Percentiles rank a stretch among this genome's conserved stretches.
These are phyloP conservation scores for Diplazon laetatorius DNA, from an alignment of 2,888 invertebrate species.

Conservation along the genomic window DNA sequence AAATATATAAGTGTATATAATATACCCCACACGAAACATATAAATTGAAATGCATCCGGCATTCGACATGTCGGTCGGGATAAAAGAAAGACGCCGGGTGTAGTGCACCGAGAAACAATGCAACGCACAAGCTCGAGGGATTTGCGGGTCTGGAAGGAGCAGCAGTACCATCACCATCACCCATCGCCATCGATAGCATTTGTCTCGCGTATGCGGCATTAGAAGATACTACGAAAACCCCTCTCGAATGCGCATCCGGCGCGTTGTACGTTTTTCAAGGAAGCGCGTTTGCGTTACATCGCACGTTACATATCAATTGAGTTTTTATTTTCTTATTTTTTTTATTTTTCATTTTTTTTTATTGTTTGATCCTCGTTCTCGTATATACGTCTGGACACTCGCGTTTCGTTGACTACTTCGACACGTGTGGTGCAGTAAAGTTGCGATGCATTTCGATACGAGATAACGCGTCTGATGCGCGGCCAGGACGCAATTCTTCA, in stretches of 20 bases:
- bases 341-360: too few species aligned
- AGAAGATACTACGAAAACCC: constrained; percentile 70
- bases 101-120: constrained; percentile 56
- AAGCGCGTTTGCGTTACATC: constrained; percentile 73
- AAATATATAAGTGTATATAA: too few species aligned
- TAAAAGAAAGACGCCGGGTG: constrained; percentile 75
- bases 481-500: not conserved
- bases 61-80: constrained; percentile 80
- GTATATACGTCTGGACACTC: not conserved
- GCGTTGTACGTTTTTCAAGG: constrained; percentile 76
- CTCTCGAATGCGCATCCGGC: constrained; percentile 77
- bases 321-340: too few species aligned
- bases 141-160: constrained; percentile 4
- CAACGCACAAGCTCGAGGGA: constrained; percentile 39
- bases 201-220: not conserved
- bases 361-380: constrained; percentile 46
- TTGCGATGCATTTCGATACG: constrained; percentile 25
- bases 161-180: not conserved
- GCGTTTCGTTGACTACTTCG: not conserved
- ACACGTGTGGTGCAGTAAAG: constrained; percentile 3
- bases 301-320: constrained; percentile 80
- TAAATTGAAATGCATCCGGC: constrained; percentile 79
- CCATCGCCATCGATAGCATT: not conserved
- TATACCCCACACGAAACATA: constrained; percentile 31
- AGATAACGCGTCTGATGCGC: constrained; percentile 25